Evolutionary conservation across 2,797 vertebrate species (phyloP).

Genomic region (Enteromius viviparus): DNA sequence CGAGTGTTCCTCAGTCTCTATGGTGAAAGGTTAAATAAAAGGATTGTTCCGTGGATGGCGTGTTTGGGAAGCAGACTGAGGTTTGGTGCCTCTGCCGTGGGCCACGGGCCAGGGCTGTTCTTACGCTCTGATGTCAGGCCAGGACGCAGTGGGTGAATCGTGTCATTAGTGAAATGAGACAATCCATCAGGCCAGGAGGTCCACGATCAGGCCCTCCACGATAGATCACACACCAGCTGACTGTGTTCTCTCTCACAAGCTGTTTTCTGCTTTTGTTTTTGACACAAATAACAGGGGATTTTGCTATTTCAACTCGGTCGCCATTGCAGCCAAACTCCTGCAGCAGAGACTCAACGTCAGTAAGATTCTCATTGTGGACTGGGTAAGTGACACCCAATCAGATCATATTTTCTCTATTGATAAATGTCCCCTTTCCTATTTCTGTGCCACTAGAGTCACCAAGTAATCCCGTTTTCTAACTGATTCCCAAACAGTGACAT

Average conservation of each 20-base stretch:
- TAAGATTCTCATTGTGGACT: conserved; percentile 97
- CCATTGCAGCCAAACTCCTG: conserved; percentile 93
- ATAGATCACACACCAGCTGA: conserved; percentile 50
- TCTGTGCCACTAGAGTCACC: neutral
- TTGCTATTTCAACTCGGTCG: conserved; percentile 97
- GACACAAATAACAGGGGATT: conserved; percentile 84
- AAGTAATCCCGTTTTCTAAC: neutral
- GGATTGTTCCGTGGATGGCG: conserved; percentile 43
- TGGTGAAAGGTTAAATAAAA: conserved; percentile 56
- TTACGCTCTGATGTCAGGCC: conserved; percentile 53
- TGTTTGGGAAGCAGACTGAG: conserved; percentile 41
- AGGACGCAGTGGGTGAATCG: conserved; percentile 51
- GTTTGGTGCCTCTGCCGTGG: conserved; percentile 29
- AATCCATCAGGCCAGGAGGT: conserved; percentile 53
- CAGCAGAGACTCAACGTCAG: conserved; percentile 92
- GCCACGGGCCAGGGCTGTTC: conserved; percentile 44
- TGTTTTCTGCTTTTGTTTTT: conserved; percentile 3
- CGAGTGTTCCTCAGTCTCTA: conserved; percentile 49
- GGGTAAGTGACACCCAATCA: conserved; percentile 81
- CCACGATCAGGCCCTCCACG: conserved; percentile 35
- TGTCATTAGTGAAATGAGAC: conserved; percentile 59
- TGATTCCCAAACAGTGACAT: neutral
- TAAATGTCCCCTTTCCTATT: neutral
- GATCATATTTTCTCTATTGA: neutral
- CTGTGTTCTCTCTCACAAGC: conserved; percentile 21